These are phyloP conservation scores for Harpagoxenus sublaevis DNA, from an alignment of 2,888 invertebrate genomes.

Conservation along the genomic window DNA sequence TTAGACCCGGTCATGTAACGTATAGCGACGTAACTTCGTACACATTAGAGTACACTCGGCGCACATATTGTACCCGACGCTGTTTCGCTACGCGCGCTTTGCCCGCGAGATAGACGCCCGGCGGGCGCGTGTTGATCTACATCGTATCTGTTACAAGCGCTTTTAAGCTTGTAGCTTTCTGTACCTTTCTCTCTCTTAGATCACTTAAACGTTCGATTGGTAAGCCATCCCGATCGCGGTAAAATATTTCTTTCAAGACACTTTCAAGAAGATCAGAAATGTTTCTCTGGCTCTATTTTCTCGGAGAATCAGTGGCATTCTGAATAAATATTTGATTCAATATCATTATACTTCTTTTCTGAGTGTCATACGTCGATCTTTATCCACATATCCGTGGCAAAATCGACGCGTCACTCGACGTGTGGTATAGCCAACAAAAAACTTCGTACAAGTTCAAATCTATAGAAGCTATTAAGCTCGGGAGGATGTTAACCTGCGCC, in stretches of 20 bases:
- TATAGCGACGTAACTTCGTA: conserved; percentile 63
- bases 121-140: conserved; percentile 31
- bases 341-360: not conserved
- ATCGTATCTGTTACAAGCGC: conserved; percentile 8
- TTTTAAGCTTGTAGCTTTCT: not conserved
- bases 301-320: not conserved
- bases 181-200: not conserved
- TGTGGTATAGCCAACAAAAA: conserved; percentile 24
- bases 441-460: conserved; percentile 16
- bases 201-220: not conserved
- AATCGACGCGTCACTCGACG: not conserved
- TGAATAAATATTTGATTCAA: not conserved
- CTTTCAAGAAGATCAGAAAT: not conserved
- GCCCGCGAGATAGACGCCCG: conserved; percentile 22
- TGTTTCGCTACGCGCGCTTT: conserved; percentile 32
- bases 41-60: conserved; percentile 35
- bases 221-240: not conserved
- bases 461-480: conserved; percentile 23
- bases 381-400: not conserved
- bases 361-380: not conserved
- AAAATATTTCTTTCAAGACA: not conserved
- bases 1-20: conserved; percentile 43
- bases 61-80: conserved; percentile 27
- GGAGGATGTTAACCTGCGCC: conserved; percentile 22
- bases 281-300: not conserved